A percentile compares a stretch with the other conserved stretches of the same genome.
Conservation (phyloP, 2,113 vertebrate genomes). For the Bufo bufo region DNA sequence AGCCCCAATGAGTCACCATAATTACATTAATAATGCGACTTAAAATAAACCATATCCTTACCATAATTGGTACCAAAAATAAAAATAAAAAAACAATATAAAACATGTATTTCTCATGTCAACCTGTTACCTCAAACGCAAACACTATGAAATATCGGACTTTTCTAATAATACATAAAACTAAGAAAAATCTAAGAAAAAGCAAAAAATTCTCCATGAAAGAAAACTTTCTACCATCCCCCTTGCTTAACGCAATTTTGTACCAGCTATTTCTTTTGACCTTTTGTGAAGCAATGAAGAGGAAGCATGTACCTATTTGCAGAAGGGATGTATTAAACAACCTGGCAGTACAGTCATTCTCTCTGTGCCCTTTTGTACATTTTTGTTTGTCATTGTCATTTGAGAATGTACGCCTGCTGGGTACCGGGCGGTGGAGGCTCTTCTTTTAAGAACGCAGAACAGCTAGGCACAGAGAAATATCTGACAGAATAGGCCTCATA, state of each 20-base stretch:
- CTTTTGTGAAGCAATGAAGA: constrained; percentile 30
- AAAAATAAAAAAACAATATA: too few relatives aligned
- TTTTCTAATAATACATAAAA: background rate
- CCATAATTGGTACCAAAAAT: too few relatives aligned
- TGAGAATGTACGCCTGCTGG: constrained; percentile 48
- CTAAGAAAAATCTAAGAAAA: background rate
- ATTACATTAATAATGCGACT: too few relatives aligned
- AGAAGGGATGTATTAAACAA: constrained; percentile 24
- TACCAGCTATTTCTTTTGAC: constrained; percentile 10
- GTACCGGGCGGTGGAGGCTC: background rate
- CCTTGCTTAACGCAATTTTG: constrained; percentile 28
- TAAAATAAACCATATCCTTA: too few relatives aligned
- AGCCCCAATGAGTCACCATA: too few relatives aligned
- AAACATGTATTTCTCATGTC: background rate
- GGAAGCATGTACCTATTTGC: constrained; percentile 21
- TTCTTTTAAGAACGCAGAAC: constrained; percentile 23
- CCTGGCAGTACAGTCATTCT: constrained; percentile 33
- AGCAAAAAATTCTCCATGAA: background rate
- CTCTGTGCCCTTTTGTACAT: constrained; percentile 38
- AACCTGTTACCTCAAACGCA: too few relatives aligned
- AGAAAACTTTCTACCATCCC: background rate
- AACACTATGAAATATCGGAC: background rate
- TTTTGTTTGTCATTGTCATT: constrained; percentile 52
- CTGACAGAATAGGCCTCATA: constrained; percentile 35
- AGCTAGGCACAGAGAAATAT: constrained; percentile 12